Conservation (phyloP, 2,113 vertebrate species). For the Epinephelus lanceolatus region DNA sequence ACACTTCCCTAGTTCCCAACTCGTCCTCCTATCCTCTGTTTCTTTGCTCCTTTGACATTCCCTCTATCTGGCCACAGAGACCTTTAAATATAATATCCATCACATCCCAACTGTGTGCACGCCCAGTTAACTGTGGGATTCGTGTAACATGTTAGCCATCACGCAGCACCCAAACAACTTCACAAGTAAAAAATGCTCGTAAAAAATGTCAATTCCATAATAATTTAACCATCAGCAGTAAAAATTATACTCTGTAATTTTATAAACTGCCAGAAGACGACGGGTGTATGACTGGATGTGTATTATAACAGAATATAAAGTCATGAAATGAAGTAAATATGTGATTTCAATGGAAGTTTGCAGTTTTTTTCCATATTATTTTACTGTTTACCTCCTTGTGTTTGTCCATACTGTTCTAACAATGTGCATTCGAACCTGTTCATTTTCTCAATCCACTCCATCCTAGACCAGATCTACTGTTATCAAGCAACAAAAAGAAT, state of each 20-base stretch:
- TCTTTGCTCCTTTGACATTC: slow-evolving; percentile 37
- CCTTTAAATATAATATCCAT: slow-evolving; percentile 47
- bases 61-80: slow-evolving; percentile 40
- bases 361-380: slow-evolving; percentile 4
- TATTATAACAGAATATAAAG: not conserved
- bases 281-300: not conserved
- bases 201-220: slow-evolving; percentile 6
- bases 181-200: not conserved
- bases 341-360: not conserved
- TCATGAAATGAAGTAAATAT: not conserved
- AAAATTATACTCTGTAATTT: slow-evolving; percentile 13
- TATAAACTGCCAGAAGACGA: not conserved
- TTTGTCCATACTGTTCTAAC: not conserved
- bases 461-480: slow-evolving; percentile 30
- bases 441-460: slow-evolving; percentile 24
- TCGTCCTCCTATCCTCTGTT: slow-evolving; percentile 50
- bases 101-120: slow-evolving; percentile 12
- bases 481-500: slow-evolving; percentile 58
- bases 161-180: not conserved
- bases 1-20: slow-evolving; percentile 66
- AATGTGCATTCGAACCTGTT: slow-evolving; percentile 23
- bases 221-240: slow-evolving; percentile 3
- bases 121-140: slow-evolving; percentile 11
- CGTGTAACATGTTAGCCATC: not conserved
- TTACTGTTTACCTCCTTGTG: not conserved